Conservation (phyloP, 2,113 vertebrate genomes). For the Dasyprocta punctata region DNA sequence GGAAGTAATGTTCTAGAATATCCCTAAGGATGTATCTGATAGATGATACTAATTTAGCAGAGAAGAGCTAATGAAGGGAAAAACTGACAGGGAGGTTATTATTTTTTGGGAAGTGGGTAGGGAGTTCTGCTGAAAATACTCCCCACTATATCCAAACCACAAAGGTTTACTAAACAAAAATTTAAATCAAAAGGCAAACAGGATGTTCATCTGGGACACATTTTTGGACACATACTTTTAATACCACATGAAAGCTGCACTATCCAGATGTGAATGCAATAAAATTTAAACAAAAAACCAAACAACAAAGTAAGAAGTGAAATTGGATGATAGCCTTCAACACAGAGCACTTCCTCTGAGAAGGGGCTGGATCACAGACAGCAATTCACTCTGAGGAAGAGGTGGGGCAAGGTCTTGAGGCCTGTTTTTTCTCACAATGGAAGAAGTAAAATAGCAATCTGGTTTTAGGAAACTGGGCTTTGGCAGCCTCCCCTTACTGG, state of each 20-base stretch:
- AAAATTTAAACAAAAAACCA: slow-evolving; percentile 59
- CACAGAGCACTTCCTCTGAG: background rate
- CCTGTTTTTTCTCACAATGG: slow-evolving; percentile 54
- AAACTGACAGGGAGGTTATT: background rate
- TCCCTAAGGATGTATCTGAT: background rate
- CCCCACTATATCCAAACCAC: slow-evolving; percentile 62
- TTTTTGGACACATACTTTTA: slow-evolving; percentile 75
- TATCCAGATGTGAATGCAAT: slow-evolving; percentile 74
- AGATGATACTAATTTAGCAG: background rate
- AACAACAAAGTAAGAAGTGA: slow-evolving; percentile 65
- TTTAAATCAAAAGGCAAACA: slow-evolving; percentile 76
- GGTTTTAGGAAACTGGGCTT: slow-evolving; percentile 44
- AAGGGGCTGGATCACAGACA: background rate
- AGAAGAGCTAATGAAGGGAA: background rate
- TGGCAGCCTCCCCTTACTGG: slow-evolving; percentile 64
- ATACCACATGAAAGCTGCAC: slow-evolving; percentile 73
- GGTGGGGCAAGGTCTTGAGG: background rate
- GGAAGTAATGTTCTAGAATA: background rate
- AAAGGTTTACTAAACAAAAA: slow-evolving; percentile 79
- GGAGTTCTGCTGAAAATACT: slow-evolving; percentile 53
- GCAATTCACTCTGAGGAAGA: background rate
- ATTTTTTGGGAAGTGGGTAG: slow-evolving; percentile 65
- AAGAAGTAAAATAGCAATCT: slow-evolving; percentile 31
- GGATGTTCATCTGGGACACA: slow-evolving; percentile 72
- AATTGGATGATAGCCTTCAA: slow-evolving; percentile 1